Conservation (phyloP, 2,113 vertebrate species). For the Coreoperca whiteheadi region DNA sequence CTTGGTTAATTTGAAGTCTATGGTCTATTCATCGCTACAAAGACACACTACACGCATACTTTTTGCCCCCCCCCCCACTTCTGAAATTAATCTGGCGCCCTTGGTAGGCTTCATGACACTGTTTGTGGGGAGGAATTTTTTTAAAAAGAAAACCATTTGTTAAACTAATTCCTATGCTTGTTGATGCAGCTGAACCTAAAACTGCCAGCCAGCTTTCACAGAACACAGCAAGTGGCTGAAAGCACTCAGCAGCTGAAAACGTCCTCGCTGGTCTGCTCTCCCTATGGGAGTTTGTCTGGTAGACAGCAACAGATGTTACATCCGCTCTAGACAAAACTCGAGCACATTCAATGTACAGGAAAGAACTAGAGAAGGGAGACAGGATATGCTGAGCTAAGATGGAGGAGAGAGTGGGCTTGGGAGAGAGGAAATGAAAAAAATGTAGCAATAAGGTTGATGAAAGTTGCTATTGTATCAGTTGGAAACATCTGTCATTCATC, state of each 20-base stretch:
- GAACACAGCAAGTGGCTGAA: no score
- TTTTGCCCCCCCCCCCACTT: no score
- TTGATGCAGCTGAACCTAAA: background rate
- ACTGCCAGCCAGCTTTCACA: no score
- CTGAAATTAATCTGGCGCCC: no score
- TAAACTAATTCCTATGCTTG: background rate
- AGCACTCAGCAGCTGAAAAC: constrained; percentile 37
- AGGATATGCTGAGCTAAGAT: background rate
- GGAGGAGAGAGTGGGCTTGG: background rate
- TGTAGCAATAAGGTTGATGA: background rate
- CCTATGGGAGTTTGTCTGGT: constrained; percentile 32
- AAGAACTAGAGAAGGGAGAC: background rate
- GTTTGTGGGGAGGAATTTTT: background rate
- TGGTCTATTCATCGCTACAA: no score
- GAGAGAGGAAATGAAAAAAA: background rate
- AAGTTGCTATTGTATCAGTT: background rate
- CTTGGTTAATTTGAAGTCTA: no score
- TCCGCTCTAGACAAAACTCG: constrained; percentile 18
- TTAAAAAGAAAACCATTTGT: background rate
- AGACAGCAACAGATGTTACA: constrained; percentile 47
- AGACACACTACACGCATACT: no score
- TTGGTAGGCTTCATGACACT: no score
- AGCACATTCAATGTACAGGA: background rate
- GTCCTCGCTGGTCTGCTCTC: constrained; percentile 27
- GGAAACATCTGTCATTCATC: background rate